phyloP scores from a whole-genome alignment of 2,888 invertebrate genomes.

The Cynaeus angustus region DNA sequence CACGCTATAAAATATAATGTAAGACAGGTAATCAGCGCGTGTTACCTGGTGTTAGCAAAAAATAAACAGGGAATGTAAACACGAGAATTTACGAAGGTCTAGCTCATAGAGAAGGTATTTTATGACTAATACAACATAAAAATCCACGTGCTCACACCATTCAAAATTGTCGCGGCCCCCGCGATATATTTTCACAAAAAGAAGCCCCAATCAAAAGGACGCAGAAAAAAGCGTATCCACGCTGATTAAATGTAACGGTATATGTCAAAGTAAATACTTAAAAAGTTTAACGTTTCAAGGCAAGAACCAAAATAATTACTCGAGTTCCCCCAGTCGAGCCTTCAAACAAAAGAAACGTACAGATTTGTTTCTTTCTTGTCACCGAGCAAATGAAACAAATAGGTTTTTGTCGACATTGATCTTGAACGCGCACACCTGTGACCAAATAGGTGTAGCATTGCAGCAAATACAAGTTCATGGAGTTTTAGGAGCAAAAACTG shows the following conservation, averaged over 20 bases:
- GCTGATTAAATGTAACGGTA: constrained; percentile 23
- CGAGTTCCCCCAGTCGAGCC: constrained; percentile 2
- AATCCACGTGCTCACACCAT: not conserved
- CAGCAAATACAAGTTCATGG: too few relatives aligned
- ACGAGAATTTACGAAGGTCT: constrained; percentile 9
- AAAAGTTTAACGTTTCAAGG: constrained; percentile 12
- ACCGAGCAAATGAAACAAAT: constrained; percentile 3
- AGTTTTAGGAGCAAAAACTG: too few relatives aligned
- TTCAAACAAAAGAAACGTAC: constrained; percentile 5
- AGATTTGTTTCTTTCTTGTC: constrained; percentile 8
- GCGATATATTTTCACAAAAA: constrained; percentile 4
- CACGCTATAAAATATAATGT: not conserved
- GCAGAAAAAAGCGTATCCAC: constrained; percentile 3
- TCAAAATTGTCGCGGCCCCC: not conserved
- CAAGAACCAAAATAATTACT: constrained; percentile 8
- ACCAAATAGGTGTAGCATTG: too few relatives aligned
- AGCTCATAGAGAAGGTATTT: not conserved
- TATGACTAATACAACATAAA: constrained; percentile 7
- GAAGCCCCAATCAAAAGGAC: constrained; percentile 1
- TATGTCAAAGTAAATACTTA: constrained; percentile 7
- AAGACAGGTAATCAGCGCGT: constrained; percentile 24
- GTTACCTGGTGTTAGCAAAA: constrained; percentile 16
- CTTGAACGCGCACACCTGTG: too few relatives aligned
- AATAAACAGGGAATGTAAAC: constrained; percentile 8
- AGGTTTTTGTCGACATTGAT: too few relatives aligned